A percentile compares a stretch with the other conserved stretches of the same genome.
phyloP scores from a whole-genome alignment of 2,888 invertebrate species.

The Tachina grossa region DNA sequence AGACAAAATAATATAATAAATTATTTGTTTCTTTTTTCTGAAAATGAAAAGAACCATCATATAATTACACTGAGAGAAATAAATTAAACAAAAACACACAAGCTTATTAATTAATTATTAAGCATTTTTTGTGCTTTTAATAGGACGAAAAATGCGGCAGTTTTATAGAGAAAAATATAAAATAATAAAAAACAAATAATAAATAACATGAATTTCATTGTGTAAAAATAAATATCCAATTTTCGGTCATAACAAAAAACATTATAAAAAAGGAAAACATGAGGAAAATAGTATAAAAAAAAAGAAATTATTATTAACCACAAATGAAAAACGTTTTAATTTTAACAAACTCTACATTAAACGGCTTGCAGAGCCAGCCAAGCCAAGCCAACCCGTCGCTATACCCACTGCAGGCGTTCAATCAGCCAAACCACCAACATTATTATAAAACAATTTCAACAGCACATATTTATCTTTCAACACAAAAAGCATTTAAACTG shows the following conservation, averaged over 20 bases:
- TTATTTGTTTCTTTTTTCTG: slow-evolving; percentile 4
- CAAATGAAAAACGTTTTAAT: slow-evolving; percentile 62
- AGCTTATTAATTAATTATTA: slow-evolving; percentile 65
- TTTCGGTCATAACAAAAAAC: not conserved
- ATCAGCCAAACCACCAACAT: slow-evolving; percentile 30
- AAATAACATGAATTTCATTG: slow-evolving; percentile 58
- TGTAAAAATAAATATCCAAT: slow-evolving; percentile 40
- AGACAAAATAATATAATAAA: not conserved
- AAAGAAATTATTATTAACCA: slow-evolving; percentile 64
- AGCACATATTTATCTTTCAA: slow-evolving; percentile 55
- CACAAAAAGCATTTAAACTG: slow-evolving; percentile 52
- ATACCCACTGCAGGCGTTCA: not conserved
- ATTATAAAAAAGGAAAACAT: slow-evolving; percentile 12
- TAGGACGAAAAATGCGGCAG: slow-evolving; percentile 66
- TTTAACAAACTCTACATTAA: slow-evolving; percentile 33
- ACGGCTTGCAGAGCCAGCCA: not conserved
- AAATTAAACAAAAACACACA: slow-evolving; percentile 15
- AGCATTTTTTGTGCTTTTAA: slow-evolving; percentile 68
- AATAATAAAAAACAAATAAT: slow-evolving; percentile 12
- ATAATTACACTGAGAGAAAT: slow-evolving; percentile 34
- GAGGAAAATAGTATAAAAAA: slow-evolving; percentile 35
- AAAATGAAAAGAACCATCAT: not conserved
- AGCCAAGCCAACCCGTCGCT: slow-evolving; percentile 1
- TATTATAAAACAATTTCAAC: slow-evolving; percentile 55
- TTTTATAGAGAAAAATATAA: slow-evolving; percentile 55